Conservation (phyloP, 2,113 vertebrate species). For the Balaenoptera acutorostrata region DNA sequence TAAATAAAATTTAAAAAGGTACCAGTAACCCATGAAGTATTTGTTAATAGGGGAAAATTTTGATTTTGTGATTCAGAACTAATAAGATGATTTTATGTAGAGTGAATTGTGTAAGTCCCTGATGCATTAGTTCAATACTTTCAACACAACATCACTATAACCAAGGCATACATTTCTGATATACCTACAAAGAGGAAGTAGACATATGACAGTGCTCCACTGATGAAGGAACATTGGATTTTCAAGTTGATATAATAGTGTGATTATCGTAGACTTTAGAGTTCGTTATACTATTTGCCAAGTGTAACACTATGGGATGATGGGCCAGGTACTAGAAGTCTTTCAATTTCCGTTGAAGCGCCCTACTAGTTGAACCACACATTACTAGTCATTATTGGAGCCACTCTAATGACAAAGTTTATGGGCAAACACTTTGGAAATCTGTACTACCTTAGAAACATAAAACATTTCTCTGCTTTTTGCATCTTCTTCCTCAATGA, state of each 20-base stretch:
- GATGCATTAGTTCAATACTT: background rate
- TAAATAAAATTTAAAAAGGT: constrained; percentile 4
- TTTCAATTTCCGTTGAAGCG: background rate
- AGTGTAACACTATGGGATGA: background rate
- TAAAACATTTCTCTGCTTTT: background rate
- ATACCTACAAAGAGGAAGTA: background rate
- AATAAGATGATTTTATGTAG: background rate
- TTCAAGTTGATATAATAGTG: background rate
- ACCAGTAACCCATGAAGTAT: background rate
- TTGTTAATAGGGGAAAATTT: background rate
- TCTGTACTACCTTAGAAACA: background rate
- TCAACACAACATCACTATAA: background rate
- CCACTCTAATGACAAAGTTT: background rate
- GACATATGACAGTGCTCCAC: accelerated
- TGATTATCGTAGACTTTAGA: background rate
- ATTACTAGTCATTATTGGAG: background rate
- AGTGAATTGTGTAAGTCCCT: background rate
- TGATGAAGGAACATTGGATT: background rate
- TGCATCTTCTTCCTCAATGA: background rate
- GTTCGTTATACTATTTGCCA: background rate
- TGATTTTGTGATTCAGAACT: constrained; percentile 34
- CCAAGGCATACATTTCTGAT: background rate
- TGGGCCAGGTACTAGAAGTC: background rate
- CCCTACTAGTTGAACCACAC: background rate
- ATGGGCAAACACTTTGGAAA: background rate